Evolutionary conservation across 2,113 vertebrate genomes (phyloP).

Genomic region (Lepus timidus): DNA sequence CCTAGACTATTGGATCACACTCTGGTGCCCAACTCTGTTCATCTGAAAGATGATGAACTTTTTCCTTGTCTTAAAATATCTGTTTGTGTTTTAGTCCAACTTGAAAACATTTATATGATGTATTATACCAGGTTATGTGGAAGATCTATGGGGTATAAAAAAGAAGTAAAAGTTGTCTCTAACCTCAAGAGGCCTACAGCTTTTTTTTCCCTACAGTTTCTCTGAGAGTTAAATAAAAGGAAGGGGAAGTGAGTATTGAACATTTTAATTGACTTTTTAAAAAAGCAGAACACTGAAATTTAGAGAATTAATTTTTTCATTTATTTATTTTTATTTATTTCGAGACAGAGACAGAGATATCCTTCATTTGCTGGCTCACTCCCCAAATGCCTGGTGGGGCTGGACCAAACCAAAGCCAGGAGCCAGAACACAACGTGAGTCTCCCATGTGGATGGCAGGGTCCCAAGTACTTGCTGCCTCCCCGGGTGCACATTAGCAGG

Average conservation of each 20-base stretch:
- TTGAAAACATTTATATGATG: not conserved
- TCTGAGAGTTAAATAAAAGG: not conserved
- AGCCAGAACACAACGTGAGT: too few relatives aligned
- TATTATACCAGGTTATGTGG: not conserved
- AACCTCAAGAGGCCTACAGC: not conserved
- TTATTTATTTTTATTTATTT: too few relatives aligned
- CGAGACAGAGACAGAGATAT: too few relatives aligned
- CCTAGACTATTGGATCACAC: not conserved
- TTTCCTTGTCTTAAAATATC: not conserved
- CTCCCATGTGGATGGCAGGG: too few relatives aligned
- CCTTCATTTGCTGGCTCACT: too few relatives aligned
- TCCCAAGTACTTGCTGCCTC: too few relatives aligned
- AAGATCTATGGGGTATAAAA: not conserved
- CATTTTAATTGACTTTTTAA: not conserved
- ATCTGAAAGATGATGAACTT: not conserved
- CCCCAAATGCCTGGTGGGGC: too few relatives aligned
- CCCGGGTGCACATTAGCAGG: too few relatives aligned
- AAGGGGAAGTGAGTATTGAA: not conserved
- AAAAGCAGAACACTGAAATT: not conserved
- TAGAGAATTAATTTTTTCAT: not conserved
- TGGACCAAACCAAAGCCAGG: too few relatives aligned
- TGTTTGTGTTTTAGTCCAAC: not conserved
- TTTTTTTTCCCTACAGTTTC: too few relatives aligned
- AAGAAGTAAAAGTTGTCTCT: not conserved
- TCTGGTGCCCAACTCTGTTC: not conserved